These are phyloP conservation scores for Ametastegia equiseti DNA, from an alignment of 2,888 invertebrate species.

Conservation along the genomic window DNA sequence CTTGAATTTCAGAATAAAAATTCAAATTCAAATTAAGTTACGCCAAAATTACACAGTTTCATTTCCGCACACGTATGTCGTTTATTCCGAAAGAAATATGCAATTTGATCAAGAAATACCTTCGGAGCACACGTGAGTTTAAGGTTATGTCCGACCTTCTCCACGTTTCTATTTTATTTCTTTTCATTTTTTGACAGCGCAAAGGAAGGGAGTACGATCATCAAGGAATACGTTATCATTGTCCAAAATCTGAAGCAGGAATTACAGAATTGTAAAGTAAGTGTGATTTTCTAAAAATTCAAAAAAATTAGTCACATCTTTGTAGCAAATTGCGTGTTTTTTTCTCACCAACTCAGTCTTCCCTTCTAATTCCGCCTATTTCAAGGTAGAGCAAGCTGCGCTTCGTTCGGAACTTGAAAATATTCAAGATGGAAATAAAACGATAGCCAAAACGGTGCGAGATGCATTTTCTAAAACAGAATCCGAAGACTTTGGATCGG, in stretches of 20 bases:
- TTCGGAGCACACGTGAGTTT: constrained; percentile 53
- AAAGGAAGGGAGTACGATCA: constrained; percentile 56
- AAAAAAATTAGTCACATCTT: neutral
- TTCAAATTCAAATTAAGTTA: neutral
- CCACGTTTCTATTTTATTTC: constrained; percentile 16
- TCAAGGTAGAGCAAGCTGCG: constrained; percentile 66
- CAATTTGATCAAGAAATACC: constrained; percentile 48
- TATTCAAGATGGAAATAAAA: constrained; percentile 61
- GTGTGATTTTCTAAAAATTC: neutral
- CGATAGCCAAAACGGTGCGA: constrained; percentile 57
- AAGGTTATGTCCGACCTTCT: constrained; percentile 50
- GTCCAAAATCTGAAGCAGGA: constrained; percentile 64
- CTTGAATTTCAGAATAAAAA: neutral
- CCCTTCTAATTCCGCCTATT: constrained; percentile 21
- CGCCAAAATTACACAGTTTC: neutral
- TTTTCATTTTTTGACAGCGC: constrained; percentile 53
- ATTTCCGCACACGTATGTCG: neutral
- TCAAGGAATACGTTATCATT: constrained; percentile 63
- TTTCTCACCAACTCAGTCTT: constrained; percentile 8
- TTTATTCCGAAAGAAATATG: constrained; percentile 40
- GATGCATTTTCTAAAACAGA: constrained; percentile 61
- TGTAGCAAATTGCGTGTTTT: neutral
- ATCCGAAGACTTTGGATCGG: constrained; percentile 55
- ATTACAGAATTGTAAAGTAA: constrained; percentile 67
- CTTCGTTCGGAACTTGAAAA: constrained; percentile 64